phyloP scores from a whole-genome alignment of 2,113 vertebrate species.

The Tretioscincus oriximinensis region DNA sequence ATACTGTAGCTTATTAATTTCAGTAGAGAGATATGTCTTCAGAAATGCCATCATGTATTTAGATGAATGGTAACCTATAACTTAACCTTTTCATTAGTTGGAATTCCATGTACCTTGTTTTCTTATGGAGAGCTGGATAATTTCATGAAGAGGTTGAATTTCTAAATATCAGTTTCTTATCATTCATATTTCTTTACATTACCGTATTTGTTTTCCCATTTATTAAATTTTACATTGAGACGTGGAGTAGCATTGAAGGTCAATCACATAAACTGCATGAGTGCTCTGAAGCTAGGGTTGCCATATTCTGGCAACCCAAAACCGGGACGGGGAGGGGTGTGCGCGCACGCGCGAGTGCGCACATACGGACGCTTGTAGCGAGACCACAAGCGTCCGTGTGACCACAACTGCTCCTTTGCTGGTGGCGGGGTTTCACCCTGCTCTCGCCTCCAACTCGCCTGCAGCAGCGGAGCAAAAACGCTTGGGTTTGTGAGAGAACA shows the following conservation, averaged over 20 bases:
- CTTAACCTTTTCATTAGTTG: constrained; percentile 19
- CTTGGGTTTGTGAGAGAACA: too few species aligned
- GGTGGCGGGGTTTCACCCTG: too few species aligned
- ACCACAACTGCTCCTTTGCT: too few species aligned
- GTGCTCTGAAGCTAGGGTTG: too few species aligned
- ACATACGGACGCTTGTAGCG: too few species aligned
- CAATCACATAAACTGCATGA: not conserved
- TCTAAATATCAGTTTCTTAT: not conserved
- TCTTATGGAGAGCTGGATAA: not conserved
- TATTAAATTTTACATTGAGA: not conserved
- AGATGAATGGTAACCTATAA: constrained; percentile 19
- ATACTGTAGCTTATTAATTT: constrained; percentile 17
- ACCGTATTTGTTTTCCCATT: not conserved
- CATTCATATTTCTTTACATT: not conserved
- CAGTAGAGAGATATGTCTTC: not conserved
- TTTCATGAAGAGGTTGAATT: not conserved
- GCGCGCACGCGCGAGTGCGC: too few species aligned
- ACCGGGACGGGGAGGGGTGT: too few species aligned
- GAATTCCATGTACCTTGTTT: constrained; percentile 9
- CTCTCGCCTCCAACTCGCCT: too few species aligned
- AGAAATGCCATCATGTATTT: constrained; percentile 36
- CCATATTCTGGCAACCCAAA: too few species aligned
- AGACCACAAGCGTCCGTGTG: too few species aligned
- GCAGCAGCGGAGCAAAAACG: too few species aligned
- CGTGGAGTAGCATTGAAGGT: not conserved